These are phyloP conservation scores for Syritta pipiens DNA, from an alignment of 2,888 invertebrate genomes.

Conservation along the genomic window DNA sequence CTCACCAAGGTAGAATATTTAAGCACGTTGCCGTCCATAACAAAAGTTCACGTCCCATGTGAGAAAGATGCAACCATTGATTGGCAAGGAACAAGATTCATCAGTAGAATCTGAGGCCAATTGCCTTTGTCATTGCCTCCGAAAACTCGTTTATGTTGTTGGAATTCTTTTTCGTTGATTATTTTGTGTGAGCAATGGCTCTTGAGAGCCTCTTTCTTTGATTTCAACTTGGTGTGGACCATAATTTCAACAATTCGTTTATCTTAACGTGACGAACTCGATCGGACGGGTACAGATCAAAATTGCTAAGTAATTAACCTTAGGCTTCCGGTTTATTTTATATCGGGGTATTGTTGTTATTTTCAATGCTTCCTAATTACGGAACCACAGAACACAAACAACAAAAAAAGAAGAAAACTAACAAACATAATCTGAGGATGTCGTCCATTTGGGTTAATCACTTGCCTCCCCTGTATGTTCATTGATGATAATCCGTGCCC, in stretches of 20 bases:
- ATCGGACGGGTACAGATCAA: not conserved
- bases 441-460: conserved; percentile 60
- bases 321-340: not conserved
- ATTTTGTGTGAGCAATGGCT: not conserved
- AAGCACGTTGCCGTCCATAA: not conserved
- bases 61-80: conserved; percentile 4
- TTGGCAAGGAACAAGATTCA: conserved; percentile 38
- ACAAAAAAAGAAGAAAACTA: conserved; percentile 10
- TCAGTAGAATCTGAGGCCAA: conserved; percentile 24
- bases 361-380: no score
- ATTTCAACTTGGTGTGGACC: no score
- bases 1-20: conserved; percentile 6
- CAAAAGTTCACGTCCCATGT: not conserved
- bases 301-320: not conserved
- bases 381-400: no score
- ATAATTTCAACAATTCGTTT: not conserved
- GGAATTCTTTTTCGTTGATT: not conserved
- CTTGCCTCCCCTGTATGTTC: conserved; percentile 24
- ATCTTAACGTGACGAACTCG: not conserved
- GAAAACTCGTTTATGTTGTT: conserved; percentile 26
- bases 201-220: not conserved
- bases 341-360: no score
- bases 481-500: conserved; percentile 33
- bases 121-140: conserved; percentile 14
- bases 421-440: conserved; percentile 56